phyloP scores from a whole-genome alignment of 2,797 vertebrate species.

The Astyanax mexicanus region DNA sequence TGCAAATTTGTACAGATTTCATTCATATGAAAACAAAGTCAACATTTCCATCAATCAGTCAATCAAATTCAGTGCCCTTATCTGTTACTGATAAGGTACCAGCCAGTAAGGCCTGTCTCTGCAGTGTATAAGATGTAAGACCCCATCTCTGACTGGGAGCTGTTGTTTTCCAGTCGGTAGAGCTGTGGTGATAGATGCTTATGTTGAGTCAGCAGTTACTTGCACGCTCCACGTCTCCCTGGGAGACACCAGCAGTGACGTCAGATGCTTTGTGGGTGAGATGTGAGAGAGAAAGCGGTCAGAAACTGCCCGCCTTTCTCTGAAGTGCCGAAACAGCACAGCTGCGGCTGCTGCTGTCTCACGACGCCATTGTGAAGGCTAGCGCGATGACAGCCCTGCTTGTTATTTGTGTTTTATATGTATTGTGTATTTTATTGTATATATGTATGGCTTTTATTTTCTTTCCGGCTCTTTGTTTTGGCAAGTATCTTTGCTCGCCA shows the following conservation, averaged over 20 bases:
- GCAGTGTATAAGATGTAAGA: neutral
- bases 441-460: neutral
- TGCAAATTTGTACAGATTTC: no score
- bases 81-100: no score
- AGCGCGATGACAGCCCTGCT: conserved; percentile 16
- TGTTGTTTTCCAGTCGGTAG: conserved; percentile 19
- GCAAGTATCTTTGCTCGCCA: no score
- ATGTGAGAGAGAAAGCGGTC: conserved; percentile 31
- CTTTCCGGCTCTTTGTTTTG: neutral
- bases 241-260: conserved; percentile 25
- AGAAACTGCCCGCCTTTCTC: conserved; percentile 20
- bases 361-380: conserved; percentile 12
- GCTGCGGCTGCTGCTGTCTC: conserved; percentile 21
- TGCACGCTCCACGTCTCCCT: conserved; percentile 20
- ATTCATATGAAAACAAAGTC: neutral
- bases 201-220: conserved; percentile 28
- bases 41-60: neutral
- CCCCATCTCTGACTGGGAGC: conserved; percentile 20
- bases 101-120: neutral
- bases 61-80: neutral
- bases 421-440: neutral
- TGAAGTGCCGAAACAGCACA: conserved; percentile 11
- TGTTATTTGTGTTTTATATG: conserved; percentile 18
- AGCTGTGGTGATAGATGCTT: conserved; percentile 22
- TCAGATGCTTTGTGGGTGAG: conserved; percentile 26